Base-by-base conservation (phyloP, 2,113 vertebrate genomes). In the Microtus richardsoni region DNA sequence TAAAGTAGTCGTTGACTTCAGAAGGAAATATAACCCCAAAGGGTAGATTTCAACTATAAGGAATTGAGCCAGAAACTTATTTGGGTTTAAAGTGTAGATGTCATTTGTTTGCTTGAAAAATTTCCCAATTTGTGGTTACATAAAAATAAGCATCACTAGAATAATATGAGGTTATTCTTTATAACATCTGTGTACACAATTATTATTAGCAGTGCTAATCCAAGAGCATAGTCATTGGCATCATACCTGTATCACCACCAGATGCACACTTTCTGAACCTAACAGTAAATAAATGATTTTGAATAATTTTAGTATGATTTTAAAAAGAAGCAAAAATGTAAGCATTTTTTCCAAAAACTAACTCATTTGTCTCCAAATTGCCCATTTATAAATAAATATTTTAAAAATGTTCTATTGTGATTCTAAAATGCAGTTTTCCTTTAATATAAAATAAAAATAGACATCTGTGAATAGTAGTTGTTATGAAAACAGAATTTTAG, bases 131-230 rank as follows among this genome's bases (percentile, higher is more conserved):
- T 95, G 41, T 92, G 71, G 91, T 95, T 95, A 87, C 82, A 96
- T 93, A 97, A 97, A 97, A 97, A 97, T 93, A 97, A 97, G 86
- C 70, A 92, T 75, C 93, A 92, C 82, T 94, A 95, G 92, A 95
- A 96, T 95, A 97, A 96, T 68, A 91, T 87, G 86, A 96, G 93
- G 52, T 93, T 97, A 82, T 96, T 92, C 96, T 95, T 95, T 89
- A 75, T 97, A 97, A 97, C 97, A 98, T 97, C 97, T 98, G 96
- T 97, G 97, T 96, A 91, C 73, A 97, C 13, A 96, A 97, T 97
- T 97, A 98, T 98, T 97, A 97, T 97, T 98, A 97, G 97, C 95
- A 85, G 36, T 95, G 91, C 97, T 97, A 97, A 96, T 97, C 95
- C 95, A 95, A 92, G 92, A 95, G 58, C 88, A 95, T 96, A 97